phyloP scores from a whole-genome alignment of 2,797 vertebrate species.

The Eptatretus atami region DNA sequence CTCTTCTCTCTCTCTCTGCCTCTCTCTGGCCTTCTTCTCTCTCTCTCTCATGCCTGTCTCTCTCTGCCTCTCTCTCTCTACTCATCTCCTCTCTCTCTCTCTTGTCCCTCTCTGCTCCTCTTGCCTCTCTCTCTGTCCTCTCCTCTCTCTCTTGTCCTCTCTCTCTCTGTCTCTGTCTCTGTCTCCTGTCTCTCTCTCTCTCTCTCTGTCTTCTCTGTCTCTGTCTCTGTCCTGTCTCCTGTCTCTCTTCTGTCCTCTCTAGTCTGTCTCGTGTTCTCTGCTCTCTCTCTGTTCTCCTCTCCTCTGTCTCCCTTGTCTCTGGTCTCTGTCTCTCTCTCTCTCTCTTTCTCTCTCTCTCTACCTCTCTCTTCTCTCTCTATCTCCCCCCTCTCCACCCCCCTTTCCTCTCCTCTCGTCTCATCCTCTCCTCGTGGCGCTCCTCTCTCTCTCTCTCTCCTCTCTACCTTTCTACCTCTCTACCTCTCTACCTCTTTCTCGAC shows the following conservation, averaged over 20 bases:
- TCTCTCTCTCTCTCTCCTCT: neutral
- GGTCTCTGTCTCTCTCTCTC: neutral
- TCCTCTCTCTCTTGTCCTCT: too few species aligned
- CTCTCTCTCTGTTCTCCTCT: too few species aligned
- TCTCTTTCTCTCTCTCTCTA: neutral
- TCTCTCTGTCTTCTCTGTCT: neutral
- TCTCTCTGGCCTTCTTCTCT: neutral
- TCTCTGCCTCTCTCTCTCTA: neutral
- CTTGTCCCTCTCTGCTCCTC: neutral
- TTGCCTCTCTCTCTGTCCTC: neutral
- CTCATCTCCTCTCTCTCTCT: neutral
- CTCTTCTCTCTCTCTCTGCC: neutral
- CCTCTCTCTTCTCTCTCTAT: neutral
- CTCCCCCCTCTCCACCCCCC: neutral
- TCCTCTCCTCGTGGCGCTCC: too few species aligned
- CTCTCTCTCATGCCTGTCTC: neutral
- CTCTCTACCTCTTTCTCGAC: too few species aligned
- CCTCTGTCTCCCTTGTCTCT: too few species aligned
- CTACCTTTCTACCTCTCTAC: neutral
- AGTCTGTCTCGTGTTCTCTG: too few species aligned
- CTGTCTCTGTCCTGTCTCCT: too few species aligned
- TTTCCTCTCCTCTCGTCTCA: neutral
- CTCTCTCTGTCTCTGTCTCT: neutral
- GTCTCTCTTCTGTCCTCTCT: too few species aligned
- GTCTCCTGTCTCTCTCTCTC: neutral